Evolutionary conservation across 2,797 vertebrate genomes (phyloP).

Genomic region (Chloroceryle amazona): DNA sequence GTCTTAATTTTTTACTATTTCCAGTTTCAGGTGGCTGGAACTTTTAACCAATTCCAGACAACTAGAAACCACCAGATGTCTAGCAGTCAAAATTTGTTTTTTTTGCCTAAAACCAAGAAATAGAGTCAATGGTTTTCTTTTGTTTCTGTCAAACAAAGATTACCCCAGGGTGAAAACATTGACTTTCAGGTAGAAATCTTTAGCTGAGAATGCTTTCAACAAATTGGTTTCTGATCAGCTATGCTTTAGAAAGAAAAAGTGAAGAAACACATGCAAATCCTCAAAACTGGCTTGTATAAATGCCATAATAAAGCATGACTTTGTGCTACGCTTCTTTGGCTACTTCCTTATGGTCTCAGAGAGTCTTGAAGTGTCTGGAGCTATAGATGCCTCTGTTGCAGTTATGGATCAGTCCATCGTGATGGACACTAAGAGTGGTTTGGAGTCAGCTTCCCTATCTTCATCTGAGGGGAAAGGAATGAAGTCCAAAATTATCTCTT

Average conservation of each 20-base stretch:
- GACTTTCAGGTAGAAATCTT: not conserved
- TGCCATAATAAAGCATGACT: not conserved
- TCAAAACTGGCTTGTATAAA: not conserved
- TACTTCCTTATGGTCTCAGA: not conserved
- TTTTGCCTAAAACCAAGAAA: not conserved
- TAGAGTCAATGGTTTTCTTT: not conserved
- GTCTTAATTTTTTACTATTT: not conserved
- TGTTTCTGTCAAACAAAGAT: not conserved
- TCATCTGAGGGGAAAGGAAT: not conserved
- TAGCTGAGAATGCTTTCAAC: not conserved
- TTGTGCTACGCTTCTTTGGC: not conserved
- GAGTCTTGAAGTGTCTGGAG: not conserved
- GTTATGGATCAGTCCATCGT: rapidly evolving
- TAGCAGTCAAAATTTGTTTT: not conserved
- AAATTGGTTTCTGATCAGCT: not conserved
- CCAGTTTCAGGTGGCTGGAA: not conserved
- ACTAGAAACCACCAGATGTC: not conserved
- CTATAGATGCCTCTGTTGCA: not conserved
- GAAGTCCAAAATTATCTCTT: not conserved
- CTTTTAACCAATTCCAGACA: not conserved
- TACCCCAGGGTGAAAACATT: rapidly evolving
- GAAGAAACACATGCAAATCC: not conserved
- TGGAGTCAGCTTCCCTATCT: not conserved
- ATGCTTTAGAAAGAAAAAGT: not conserved
- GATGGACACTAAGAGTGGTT: not conserved